Conservation (phyloP, 1,140 invertebrate species). For the Conus ventricosus region DNA sequence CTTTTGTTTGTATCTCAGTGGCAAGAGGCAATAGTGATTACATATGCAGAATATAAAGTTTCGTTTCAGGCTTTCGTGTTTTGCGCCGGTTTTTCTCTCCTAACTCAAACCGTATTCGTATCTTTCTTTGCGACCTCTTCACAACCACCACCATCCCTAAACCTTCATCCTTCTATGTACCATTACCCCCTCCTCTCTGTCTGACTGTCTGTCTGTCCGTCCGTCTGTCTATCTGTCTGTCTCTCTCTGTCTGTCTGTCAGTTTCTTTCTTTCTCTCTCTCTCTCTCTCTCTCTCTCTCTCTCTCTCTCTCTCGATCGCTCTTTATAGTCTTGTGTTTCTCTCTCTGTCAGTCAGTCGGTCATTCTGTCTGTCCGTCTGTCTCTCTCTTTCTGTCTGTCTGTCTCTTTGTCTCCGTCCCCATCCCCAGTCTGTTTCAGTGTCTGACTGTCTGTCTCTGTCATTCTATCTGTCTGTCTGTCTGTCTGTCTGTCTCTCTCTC, state of each 20-base stretch:
- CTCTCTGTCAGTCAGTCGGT: not conserved
- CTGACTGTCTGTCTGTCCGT: slow-evolving; percentile 2
- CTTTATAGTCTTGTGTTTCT: not conserved
- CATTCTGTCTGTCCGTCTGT: not conserved
- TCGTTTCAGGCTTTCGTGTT: too few relatives aligned
- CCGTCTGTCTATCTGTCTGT: not conserved
- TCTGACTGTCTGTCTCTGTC: slow-evolving; percentile 2
- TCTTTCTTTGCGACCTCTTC: too few relatives aligned
- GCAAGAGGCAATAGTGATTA: too few relatives aligned
- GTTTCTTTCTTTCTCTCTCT: not conserved
- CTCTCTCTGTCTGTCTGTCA: slow-evolving; percentile 1
- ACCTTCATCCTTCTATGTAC: too few relatives aligned
- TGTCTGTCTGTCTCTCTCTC: not conserved
- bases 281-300: slow-evolving; percentile 10
- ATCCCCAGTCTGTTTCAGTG: not conserved
- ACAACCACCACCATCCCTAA: too few relatives aligned
- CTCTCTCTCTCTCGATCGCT: not conserved
- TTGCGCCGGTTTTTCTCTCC: too few relatives aligned
- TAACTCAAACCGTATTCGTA: too few relatives aligned
- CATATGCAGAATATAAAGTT: too few relatives aligned
- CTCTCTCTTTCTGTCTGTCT: not conserved
- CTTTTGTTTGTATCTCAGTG: too few relatives aligned
- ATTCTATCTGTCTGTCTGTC: not conserved
- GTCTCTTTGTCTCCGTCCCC: not conserved
- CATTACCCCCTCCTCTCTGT: not conserved